Evolutionary conservation across 2,797 vertebrate species (phyloP).

Genomic region (Lepus townsendii): DNA sequence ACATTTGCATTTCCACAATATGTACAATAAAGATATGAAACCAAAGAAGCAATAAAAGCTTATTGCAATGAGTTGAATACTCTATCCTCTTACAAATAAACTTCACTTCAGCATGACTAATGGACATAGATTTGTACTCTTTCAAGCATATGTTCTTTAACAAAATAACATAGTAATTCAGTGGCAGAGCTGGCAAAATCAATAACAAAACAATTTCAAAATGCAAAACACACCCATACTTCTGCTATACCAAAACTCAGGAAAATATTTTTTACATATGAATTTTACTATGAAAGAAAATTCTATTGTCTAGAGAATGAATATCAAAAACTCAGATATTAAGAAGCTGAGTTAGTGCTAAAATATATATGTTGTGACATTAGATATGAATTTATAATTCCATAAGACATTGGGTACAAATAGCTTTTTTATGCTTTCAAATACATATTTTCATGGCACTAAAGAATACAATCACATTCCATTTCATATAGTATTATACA

Average conservation of each 20-base stretch:
- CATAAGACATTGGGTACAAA: neutral
- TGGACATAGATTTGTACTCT: neutral
- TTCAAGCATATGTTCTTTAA: neutral
- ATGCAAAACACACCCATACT: neutral
- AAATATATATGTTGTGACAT: neutral
- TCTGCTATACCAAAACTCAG: neutral
- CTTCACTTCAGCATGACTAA: neutral
- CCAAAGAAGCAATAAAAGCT: neutral
- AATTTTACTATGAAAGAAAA: neutral
- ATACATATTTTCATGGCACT: neutral
- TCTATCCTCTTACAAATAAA: neutral
- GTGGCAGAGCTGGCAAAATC: neutral
- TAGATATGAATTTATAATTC: neutral
- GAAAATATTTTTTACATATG: neutral
- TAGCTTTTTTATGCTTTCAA: neutral
- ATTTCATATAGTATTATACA: neutral
- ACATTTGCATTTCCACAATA: neutral
- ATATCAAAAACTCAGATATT: neutral
- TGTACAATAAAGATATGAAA: neutral
- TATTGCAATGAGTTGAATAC: neutral
- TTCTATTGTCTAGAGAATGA: neutral
- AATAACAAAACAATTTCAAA: neutral
- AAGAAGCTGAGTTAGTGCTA: neutral
- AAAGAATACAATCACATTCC: neutral
- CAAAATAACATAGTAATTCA: slow-evolving; percentile 19